Evolutionary conservation across 1,140 invertebrate genomes (phyloP).

Genomic region (Drosophila serrata): DNA sequence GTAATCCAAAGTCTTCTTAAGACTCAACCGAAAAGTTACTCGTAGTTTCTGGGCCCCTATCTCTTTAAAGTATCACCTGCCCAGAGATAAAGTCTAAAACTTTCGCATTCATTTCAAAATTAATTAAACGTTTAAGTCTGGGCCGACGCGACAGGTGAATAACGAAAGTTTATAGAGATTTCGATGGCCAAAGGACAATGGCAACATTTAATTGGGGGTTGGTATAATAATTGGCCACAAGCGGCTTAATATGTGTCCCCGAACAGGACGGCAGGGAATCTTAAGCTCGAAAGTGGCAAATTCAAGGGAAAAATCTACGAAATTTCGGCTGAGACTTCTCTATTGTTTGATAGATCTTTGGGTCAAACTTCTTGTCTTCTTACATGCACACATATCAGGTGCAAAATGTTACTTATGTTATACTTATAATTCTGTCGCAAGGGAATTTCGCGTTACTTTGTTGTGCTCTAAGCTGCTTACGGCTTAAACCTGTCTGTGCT

Average conservation of each 20-base stretch:
- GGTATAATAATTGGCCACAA: conserved; percentile 59
- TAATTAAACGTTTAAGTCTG: conserved; percentile 55
- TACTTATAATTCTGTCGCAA: conserved; percentile 3
- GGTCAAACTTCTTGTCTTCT: conserved; percentile 6
- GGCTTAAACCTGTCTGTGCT: conserved; percentile 6
- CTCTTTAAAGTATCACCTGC: conserved; percentile 56
- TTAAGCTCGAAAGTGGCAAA: conserved; percentile 4
- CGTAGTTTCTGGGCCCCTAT: conserved; percentile 44
- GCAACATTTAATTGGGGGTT: conserved; percentile 53
- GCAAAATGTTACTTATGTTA: not conserved
- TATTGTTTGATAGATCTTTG: conserved; percentile 12
- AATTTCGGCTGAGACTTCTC: not conserved
- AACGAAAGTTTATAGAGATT: conserved; percentile 38
- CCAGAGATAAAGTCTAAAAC: conserved; percentile 51
- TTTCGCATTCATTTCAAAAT: conserved; percentile 58
- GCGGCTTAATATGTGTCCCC: conserved; percentile 28
- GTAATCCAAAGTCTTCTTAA: conserved; percentile 40
- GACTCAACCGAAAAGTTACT: conserved; percentile 43
- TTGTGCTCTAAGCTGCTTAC: conserved; percentile 39
- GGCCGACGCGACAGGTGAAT: conserved; percentile 19
- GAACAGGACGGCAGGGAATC: not conserved
- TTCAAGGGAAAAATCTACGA: conserved; percentile 13
- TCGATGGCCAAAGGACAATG: conserved; percentile 39
- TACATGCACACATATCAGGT: not conserved
- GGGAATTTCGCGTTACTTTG: conserved; percentile 14